A percentile compares a stretch with the other conserved stretches of the same genome.
Evolutionary conservation across 2,888 invertebrate species (phyloP).

Genomic region (Acanthopleura granulata): DNA sequence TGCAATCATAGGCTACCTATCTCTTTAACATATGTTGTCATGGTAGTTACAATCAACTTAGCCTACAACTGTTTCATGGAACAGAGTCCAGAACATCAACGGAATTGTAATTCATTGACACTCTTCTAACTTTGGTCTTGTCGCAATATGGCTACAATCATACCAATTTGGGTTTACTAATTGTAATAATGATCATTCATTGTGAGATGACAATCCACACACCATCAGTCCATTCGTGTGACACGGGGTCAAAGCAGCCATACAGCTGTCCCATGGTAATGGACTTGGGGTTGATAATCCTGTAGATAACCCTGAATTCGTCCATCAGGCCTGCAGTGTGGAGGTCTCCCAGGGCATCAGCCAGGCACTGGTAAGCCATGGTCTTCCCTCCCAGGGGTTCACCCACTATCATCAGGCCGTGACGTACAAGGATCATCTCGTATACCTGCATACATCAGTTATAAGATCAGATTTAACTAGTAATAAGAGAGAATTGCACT

Average conservation of each 20-base stretch:
- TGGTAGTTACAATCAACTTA: too few relatives aligned
- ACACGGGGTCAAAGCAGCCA: conserved; percentile 70
- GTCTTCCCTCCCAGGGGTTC: conserved; percentile 70
- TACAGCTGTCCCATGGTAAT: conserved; percentile 71
- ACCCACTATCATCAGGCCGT: conserved; percentile 71
- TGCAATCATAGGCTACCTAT: too few relatives aligned
- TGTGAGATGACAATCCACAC: conserved; percentile 27
- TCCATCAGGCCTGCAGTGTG: conserved; percentile 61
- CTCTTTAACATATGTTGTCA: too few relatives aligned
- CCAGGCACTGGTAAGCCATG: conserved; percentile 67
- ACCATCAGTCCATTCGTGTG: conserved; percentile 71
- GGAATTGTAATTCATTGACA: too few relatives aligned
- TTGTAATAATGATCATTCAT: too few relatives aligned
- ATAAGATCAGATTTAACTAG: background rate
- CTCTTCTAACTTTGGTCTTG: too few relatives aligned
- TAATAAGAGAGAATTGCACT: too few relatives aligned
- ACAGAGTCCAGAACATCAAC: too few relatives aligned
- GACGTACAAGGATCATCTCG: conserved; percentile 71
- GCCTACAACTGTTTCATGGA: too few relatives aligned
- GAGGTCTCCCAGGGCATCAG: conserved; percentile 67
- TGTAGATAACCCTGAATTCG: conserved; percentile 63
- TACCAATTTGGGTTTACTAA: too few relatives aligned
- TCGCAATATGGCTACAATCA: too few relatives aligned
- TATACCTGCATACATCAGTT: conserved; percentile 59
- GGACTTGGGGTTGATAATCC: conserved; percentile 70